phyloP scores from a whole-genome alignment of 2,888 invertebrate species.

The Sympetrum striolatum region DNA sequence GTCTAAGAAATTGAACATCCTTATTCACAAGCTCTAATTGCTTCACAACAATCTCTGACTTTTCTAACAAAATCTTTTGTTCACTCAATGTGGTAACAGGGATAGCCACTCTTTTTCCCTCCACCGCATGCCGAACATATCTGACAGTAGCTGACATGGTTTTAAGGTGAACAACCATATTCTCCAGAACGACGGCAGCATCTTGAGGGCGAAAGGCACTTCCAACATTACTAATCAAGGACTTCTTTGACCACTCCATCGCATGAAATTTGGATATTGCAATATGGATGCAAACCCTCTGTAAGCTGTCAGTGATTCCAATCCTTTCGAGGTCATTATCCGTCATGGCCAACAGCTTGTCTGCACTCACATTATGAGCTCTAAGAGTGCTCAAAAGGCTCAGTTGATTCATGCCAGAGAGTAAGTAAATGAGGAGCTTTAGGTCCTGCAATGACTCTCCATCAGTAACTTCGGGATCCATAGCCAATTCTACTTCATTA shows the following conservation, averaged over 20 bases:
- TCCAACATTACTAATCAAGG: conserved; percentile 5
- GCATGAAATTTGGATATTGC: conserved; percentile 29
- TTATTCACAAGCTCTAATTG: conserved; percentile 4
- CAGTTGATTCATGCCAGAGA: conserved; percentile 12
- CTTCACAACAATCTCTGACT: conserved; percentile 2
- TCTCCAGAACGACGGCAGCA: conserved; percentile 13
- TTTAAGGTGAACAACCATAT: conserved; percentile 18
- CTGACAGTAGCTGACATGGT: conserved; percentile 22
- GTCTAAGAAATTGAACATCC: neutral
- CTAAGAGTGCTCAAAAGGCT: neutral
- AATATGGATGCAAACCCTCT: conserved; percentile 15
- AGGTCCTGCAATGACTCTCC: neutral
- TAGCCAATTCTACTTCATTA: neutral
- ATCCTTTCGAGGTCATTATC: conserved; percentile 33
- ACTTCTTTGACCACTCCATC: conserved; percentile 25
- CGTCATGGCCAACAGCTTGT: conserved; percentile 15
- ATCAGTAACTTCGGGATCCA: neutral
- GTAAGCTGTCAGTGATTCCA: conserved; percentile 24
- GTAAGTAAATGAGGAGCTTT: conserved; percentile 12
- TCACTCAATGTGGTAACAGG: conserved; percentile 15
- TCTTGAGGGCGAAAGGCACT: conserved; percentile 21
- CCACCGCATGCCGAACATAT: conserved; percentile 25
- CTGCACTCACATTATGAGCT: conserved; percentile 34
- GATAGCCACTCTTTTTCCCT: conserved; percentile 15
- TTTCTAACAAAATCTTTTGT: conserved; percentile 3